Conservation (phyloP, 2,888 invertebrate genomes). For the Drosophila pseudotalamancana region DNA sequence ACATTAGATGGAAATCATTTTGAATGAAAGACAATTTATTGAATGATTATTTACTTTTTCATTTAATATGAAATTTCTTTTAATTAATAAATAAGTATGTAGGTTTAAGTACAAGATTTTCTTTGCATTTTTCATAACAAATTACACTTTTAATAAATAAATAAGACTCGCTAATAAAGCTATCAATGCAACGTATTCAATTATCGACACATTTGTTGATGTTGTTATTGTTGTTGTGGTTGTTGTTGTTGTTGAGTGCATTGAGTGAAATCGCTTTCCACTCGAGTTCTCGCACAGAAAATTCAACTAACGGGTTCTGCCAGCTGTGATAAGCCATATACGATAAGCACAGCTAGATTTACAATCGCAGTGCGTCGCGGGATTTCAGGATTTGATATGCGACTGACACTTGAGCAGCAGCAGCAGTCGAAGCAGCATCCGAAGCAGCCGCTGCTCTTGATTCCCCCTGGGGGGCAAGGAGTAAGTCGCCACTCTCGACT, state of each 20-base stretch:
- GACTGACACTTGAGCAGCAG: constrained; percentile 62
- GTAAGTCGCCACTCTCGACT: constrained; percentile 65
- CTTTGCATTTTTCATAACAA: too few relatives aligned
- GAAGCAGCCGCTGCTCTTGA: constrained; percentile 23
- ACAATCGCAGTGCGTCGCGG: constrained; percentile 61
- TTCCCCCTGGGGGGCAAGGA: constrained; percentile 59
- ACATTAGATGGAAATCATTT: too few relatives aligned
- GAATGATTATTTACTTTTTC: too few relatives aligned
- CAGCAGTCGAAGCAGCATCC: constrained; percentile 17
- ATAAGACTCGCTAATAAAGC: neutral
- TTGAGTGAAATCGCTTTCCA: constrained; percentile 41
- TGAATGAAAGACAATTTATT: too few relatives aligned
- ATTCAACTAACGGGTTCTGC: constrained; percentile 35
- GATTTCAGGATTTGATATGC: constrained; percentile 61
- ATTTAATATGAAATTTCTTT: too few relatives aligned
- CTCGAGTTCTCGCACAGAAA: constrained; percentile 13
- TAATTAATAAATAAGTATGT: too few relatives aligned
- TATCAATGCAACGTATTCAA: constrained; percentile 37
- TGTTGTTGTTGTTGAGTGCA: neutral
- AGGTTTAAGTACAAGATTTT: too few relatives aligned
- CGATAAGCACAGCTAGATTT: constrained; percentile 69
- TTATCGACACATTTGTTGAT: constrained; percentile 24
- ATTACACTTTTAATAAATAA: too few relatives aligned
- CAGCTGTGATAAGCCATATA: constrained; percentile 62
- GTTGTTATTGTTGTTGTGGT: neutral